These are phyloP conservation scores for Cervus canadensis DNA, from an alignment of 2,113 vertebrate species.

Conservation along the genomic window DNA sequence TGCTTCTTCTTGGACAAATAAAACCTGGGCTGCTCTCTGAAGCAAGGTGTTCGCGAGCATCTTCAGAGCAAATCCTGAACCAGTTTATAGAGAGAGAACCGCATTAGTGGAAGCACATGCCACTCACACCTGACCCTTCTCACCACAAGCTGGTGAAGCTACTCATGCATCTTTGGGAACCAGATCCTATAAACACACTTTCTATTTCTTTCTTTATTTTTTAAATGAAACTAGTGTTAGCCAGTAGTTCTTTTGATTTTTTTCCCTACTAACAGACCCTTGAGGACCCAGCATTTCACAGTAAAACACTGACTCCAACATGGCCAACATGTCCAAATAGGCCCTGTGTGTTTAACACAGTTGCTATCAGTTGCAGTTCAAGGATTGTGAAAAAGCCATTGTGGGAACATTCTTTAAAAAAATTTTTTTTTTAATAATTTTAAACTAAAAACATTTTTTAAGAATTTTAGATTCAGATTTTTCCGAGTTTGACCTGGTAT, in stretches of 20 bases:
- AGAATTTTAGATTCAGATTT: not conserved
- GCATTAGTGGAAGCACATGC: accelerated
- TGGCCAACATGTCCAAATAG: not conserved
- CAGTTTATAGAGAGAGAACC: not conserved
- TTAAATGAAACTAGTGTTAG: not conserved
- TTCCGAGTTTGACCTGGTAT: not conserved
- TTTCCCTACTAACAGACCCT: not conserved
- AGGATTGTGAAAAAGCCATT: not conserved
- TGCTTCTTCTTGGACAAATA: not conserved
- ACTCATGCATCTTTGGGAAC: not conserved
- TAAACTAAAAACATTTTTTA: not conserved
- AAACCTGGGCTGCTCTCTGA: not conserved
- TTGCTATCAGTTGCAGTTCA: not conserved
- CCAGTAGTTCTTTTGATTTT: not conserved
- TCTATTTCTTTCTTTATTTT: not conserved
- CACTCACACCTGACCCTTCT: accelerated
- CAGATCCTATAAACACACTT: not conserved
- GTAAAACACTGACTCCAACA: not conserved
- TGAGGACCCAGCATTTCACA: not conserved
- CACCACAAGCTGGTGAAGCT: not conserved
- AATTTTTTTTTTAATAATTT: not conserved
- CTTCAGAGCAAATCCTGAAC: not conserved
- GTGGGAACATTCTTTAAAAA: not conserved
- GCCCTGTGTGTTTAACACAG: not conserved
- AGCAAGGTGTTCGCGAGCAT: not conserved